A percentile compares a stretch with the other conserved stretches of the same genome.
Conservation (phyloP, 2,888 invertebrate species). For the Trichacis sp. region DNA sequence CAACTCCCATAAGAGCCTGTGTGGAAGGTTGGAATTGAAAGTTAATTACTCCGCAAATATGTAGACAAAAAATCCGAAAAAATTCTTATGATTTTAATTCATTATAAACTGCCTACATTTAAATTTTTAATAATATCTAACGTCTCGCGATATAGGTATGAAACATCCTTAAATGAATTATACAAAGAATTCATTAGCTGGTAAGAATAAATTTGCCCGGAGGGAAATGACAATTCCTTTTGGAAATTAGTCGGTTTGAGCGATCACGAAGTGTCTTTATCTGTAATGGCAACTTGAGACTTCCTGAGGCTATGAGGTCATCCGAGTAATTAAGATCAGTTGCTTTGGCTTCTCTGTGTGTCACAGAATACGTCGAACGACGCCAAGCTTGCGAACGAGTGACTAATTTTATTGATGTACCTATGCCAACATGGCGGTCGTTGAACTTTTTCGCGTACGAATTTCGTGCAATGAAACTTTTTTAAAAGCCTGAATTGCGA, state of each 20-base stretch:
- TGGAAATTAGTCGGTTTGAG: constrained; percentile 12
- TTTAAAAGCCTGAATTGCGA: no score
- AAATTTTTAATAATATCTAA: neutral
- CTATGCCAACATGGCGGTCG: neutral
- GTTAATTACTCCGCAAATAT: no score
- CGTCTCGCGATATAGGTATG: no score
- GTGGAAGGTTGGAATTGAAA: no score
- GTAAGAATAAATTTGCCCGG: no score
- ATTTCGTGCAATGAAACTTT: no score
- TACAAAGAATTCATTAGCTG: no score
- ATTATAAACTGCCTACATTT: no score
- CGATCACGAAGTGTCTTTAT: constrained; percentile 52
- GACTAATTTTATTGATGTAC: constrained; percentile 15
- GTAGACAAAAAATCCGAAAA: no score
- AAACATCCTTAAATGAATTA: no score
- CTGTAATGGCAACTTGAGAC: constrained; percentile 61
- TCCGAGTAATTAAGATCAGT: constrained; percentile 67
- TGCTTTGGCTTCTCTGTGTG: constrained; percentile 56
- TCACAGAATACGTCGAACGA: constrained; percentile 32
- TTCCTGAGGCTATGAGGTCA: constrained; percentile 65
- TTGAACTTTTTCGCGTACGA: neutral
- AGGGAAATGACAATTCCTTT: constrained; percentile 2
- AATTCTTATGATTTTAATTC: no score
- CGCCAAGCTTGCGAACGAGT: constrained; percentile 38
- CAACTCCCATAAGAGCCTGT: no score